Percentiles rank a stretch among this genome's conserved stretches.
These are phyloP conservation scores for Apodemus speciosus DNA, from an alignment of 2,113 vertebrate species.

Conservation along the genomic window DNA sequence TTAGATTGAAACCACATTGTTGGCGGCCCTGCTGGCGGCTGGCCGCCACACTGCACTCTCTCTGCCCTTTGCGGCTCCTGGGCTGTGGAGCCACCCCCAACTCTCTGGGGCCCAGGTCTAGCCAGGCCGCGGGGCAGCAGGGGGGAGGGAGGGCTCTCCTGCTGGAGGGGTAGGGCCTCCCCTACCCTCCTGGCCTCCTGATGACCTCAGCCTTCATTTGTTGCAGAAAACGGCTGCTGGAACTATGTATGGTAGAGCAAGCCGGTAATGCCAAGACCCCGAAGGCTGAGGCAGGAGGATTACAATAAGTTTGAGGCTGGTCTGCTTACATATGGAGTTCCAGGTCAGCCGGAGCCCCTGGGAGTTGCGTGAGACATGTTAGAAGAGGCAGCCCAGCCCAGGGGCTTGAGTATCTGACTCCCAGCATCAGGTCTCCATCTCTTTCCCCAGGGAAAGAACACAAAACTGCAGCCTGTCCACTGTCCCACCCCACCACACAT, in stretches of 20 bases:
- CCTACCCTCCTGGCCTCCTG: background rate
- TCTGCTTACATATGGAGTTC: background rate
- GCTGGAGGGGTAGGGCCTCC: background rate
- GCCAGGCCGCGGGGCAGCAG: background rate
- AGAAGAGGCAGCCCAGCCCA: background rate
- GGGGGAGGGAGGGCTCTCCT: background rate
- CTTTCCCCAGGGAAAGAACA: fast-evolving
- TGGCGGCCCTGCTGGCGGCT: slow-evolving; percentile 45
- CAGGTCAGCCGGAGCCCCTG: background rate
- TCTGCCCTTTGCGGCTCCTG: slow-evolving; percentile 55
- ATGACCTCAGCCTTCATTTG: slow-evolving; percentile 56
- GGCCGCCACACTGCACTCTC: slow-evolving; percentile 28
- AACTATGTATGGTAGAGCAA: background rate
- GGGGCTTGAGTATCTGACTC: background rate
- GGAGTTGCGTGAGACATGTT: background rate
- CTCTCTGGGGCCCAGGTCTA: background rate
- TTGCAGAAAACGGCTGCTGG: slow-evolving; percentile 45
- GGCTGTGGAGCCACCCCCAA: background rate
- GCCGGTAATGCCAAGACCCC: background rate
- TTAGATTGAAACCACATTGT: slow-evolving; percentile 80
- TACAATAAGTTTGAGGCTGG: background rate
- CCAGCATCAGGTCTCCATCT: background rate
- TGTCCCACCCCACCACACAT: background rate
- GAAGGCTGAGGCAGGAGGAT: slow-evolving; percentile 12
- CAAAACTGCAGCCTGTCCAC: fast-evolving